Percentiles rank a stretch among this genome's conserved stretches.
Conservation (phyloP, 1,140 invertebrate genomes). For the Nilaparvata lugens region DNA sequence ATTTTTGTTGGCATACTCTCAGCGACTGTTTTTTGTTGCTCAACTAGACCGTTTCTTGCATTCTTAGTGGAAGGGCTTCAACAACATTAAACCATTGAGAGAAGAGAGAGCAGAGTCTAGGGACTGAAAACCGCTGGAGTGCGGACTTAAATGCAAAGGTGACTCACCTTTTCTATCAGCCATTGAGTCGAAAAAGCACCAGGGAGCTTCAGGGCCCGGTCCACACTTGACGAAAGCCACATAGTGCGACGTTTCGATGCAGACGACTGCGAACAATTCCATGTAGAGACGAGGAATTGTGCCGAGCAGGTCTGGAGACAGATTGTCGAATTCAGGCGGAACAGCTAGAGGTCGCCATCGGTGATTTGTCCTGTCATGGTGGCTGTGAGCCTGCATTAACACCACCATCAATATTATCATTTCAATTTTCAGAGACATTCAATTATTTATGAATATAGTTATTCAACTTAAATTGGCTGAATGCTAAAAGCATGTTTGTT, state of each 20-base stretch:
- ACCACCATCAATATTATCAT: too few relatives aligned
- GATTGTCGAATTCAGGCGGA: constrained; percentile 61
- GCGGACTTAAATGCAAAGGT: neutral
- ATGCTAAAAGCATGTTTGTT: too few relatives aligned
- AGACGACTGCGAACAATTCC: constrained; percentile 94
- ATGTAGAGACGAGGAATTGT: constrained; percentile 73
- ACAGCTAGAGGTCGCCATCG: constrained; percentile 53
- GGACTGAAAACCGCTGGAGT: too few relatives aligned
- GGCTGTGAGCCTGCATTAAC: constrained; percentile 51
- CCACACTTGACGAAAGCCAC: constrained; percentile 95
- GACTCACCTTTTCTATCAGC: constrained; percentile 87
- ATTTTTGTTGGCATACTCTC: too few relatives aligned
- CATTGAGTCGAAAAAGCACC: constrained; percentile 99
- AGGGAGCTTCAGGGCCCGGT: constrained; percentile 76
- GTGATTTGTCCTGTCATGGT: constrained; percentile 60
- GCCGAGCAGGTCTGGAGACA: constrained; percentile 53
- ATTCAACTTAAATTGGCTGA: too few relatives aligned
- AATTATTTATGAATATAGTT: too few relatives aligned
- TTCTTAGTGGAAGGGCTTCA: too few relatives aligned
- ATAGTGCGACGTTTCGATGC: constrained; percentile 97
- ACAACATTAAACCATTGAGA: too few relatives aligned
- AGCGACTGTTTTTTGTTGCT: too few relatives aligned
- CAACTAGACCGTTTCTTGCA: too few relatives aligned
- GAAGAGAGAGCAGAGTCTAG: too few relatives aligned
- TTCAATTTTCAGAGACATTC: too few relatives aligned